Evolutionary conservation across 1,140 invertebrate genomes (phyloP), one percentile per base, ranked within the genome.

Genomic region (Protaetia brevitarsis): DNA sequence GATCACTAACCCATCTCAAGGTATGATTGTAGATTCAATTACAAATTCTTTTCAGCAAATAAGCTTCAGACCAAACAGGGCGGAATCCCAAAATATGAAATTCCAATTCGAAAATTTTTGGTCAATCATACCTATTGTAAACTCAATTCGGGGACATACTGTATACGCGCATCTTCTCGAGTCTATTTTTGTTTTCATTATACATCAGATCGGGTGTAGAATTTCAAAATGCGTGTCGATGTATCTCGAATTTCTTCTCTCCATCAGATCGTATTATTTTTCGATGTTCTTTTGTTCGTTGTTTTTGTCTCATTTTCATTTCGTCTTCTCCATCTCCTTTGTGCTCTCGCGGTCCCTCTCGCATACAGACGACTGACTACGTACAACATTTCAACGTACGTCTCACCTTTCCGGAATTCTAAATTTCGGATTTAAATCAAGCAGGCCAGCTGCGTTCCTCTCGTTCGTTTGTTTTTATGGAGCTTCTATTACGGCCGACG

Each of bases 381-480:
- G n/a, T n/a, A 23, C 41, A 21, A 23, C 41, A 23, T 34, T 51
- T 51, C 41, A 7, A 23, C 41, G 41, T 8, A 5, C 21, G 16
- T 51, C 41, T 51, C 21, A 51, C 41, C 41, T 51, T 51, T 51
- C 41, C 5, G 19, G 41, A 51, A 51, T 51, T 51, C 19, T 51
- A 51, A 51, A 51, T 51, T 51, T 51, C 41, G 41, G 16, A 51
- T 51, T 34, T 51, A 51, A 51, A 51, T 51, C 41, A 51, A 23
- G 4, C n/a, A n/a, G n/a, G 41, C 13, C 37, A 41, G 37, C 13
- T 41, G 11, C n/a, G n/a, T n/a, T n/a, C n/a, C n/a, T n/a, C n/a
- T n/a, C n/a, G n/a, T 41, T 16, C 11, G 13, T 34, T 34, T 34
- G 8, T 34, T 34, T 0, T 41, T 16, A 16, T 41, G 19, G 6